phyloP scores from a whole-genome alignment of 1,140 invertebrate species.

The Lethrus apterus region DNA sequence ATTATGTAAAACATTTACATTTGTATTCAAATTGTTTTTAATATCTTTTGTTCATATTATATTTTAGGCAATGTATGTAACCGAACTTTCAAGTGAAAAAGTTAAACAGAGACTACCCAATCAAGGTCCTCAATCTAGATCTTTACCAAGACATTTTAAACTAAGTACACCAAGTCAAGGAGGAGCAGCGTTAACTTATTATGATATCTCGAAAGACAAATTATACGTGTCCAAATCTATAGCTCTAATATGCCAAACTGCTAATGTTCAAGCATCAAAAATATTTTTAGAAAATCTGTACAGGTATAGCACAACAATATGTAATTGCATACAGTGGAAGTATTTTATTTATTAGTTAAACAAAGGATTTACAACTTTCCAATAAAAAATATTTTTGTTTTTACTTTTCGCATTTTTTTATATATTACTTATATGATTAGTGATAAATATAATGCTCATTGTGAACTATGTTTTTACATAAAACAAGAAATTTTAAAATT shows the following conservation, averaged over 20 bases:
- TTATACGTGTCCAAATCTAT: conserved; percentile 94
- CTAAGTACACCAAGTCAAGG: conserved; percentile 66
- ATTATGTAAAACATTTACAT: too few relatives aligned
- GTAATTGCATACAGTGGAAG: neutral
- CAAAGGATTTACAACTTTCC: neutral
- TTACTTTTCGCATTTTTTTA: too few relatives aligned
- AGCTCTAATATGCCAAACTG: conserved; percentile 80
- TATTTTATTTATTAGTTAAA: conserved; percentile 1
- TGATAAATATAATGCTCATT: too few relatives aligned
- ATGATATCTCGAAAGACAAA: conserved; percentile 88
- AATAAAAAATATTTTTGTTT: neutral
- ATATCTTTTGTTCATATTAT: too few relatives aligned
- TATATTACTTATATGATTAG: too few relatives aligned
- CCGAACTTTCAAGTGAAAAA: conserved; percentile 76
- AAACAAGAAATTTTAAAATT: too few relatives aligned
- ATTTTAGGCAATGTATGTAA: conserved; percentile 79
- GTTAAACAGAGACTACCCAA: conserved; percentile 44
- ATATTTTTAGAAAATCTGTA: conserved; percentile 82
- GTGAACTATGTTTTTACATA: too few relatives aligned
- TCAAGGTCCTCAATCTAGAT: conserved; percentile 60
- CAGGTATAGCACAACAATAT: conserved; percentile 49
- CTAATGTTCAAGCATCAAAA: conserved; percentile 78
- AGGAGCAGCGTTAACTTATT: conserved; percentile 73
- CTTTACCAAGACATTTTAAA: conserved; percentile 82
- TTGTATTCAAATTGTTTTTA: too few relatives aligned